These are phyloP conservation scores for Cydia amplana DNA, from an alignment of 1,140 invertebrate species.

Conservation along the genomic window DNA sequence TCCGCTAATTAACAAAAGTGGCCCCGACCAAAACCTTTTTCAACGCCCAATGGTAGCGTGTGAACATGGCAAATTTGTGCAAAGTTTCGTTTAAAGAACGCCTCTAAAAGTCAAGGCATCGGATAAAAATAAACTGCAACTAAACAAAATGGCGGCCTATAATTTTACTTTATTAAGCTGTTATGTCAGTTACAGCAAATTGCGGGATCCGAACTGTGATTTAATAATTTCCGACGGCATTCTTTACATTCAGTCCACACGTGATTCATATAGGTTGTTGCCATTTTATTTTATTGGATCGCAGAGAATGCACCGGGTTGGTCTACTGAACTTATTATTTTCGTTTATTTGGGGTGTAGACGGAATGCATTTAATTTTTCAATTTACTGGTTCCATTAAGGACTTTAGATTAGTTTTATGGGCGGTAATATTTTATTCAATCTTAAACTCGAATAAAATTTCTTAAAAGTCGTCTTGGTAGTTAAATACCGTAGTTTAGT, in stretches of 20 bases:
- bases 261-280: conserved; percentile 25
- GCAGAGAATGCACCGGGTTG: neutral
- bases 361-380: conserved; percentile 21
- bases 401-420: conserved; percentile 19
- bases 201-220: conserved; percentile 4
- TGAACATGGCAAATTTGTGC: too few species aligned
- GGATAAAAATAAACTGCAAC: neutral
- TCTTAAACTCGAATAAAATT: neutral
- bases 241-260: neutral
- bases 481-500: neutral
- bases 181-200: conserved; percentile 27
- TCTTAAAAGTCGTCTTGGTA: neutral
- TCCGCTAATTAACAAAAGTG: neutral
- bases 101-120: neutral
- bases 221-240: conserved; percentile 31
- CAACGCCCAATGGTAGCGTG: neutral
- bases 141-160: conserved; percentile 20
- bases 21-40: neutral
- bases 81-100: too few species aligned
- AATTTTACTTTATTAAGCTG: conserved; percentile 31
- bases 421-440: neutral
- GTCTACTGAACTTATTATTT: neutral
- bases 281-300: neutral
- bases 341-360: conserved; percentile 3
- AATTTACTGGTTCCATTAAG: conserved; percentile 27